Evolutionary conservation across 2,113 vertebrate species (phyloP), one percentile per base, ranked within the genome.

Genomic region (Pedionomus torquatus): DNA sequence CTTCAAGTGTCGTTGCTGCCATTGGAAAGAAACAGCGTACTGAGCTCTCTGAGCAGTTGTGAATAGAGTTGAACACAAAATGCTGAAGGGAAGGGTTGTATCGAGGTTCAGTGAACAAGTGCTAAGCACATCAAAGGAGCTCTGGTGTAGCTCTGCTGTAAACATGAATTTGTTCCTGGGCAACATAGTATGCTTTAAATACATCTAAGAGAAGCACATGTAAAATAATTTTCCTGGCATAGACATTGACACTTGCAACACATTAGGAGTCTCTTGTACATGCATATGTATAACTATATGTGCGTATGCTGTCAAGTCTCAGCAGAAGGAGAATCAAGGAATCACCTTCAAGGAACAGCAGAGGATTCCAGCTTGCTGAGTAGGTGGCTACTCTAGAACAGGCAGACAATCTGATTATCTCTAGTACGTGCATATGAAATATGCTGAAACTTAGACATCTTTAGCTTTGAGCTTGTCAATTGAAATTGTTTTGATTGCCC

Each of bases 261-360:
- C 7, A 11, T 64, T 55, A 64, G 33, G 49, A 79, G 52, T 86
- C 85, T 94, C 66, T 85, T 83, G 13, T 86, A 30, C 17, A 8
- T 88, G 49, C 20, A 49, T 92, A 68, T 85, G 69, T 87, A 78
- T 93, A 94, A 68, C 85, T 91, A 0, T 51, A 63, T 44, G 60
- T 41, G 43, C 88, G 64, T 92, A 75, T 86, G 83, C 76, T 95
- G 76, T 86, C 64, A 90, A 87, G 46, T 87, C 64, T 55, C 46
- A 89, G 76, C 89, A 92, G 91, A 52, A 89, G 83, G 86, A 87
- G n/a, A 49, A 78, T 91, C 76, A 94, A 90, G 95, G 93, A 90
- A 89, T 92, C 51, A 11, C 88, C 64, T 93, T 95, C 86, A 69
- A 95, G 91, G 93, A 94, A 91, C 80, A 72, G 68, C 78, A 92